A percentile compares a stretch with the other conserved stretches of the same genome.
Evolutionary conservation across 2,797 vertebrate genomes (phyloP).

Genomic region (Garrulus glandarius): DNA sequence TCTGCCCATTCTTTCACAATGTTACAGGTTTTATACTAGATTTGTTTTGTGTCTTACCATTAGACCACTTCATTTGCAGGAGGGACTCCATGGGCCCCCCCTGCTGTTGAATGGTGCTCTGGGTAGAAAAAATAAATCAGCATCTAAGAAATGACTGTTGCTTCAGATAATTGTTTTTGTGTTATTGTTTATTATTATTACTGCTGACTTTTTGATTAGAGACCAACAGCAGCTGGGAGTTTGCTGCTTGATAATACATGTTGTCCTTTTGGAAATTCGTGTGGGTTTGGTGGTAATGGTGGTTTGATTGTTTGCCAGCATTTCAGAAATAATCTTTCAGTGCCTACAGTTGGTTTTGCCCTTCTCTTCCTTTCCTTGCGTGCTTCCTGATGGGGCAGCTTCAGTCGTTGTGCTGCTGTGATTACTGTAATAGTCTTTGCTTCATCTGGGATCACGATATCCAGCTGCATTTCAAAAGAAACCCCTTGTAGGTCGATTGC

Average conservation of each 20-base stretch:
- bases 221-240: background rate
- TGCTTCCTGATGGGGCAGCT: background rate
- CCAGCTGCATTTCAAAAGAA: background rate
- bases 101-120: background rate
- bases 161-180: background rate
- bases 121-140: background rate
- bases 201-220: background rate
- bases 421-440: background rate
- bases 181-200: background rate
- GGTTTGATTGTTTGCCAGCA: background rate
- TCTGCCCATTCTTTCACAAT: background rate
- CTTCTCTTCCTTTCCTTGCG: background rate
- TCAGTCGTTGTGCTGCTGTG: background rate
- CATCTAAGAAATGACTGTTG: background rate
- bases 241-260: background rate
- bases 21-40: background rate
- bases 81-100: background rate
- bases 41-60: background rate
- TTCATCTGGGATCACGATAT: background rate
- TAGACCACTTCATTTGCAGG: background rate
- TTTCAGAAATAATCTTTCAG: background rate
- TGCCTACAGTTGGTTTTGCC: background rate
- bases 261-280: background rate
- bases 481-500: rapidly evolving
- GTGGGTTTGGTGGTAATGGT: background rate